These are phyloP conservation scores for Tachina lurida DNA, from an alignment of 2,888 invertebrate genomes.

Conservation along the genomic window DNA sequence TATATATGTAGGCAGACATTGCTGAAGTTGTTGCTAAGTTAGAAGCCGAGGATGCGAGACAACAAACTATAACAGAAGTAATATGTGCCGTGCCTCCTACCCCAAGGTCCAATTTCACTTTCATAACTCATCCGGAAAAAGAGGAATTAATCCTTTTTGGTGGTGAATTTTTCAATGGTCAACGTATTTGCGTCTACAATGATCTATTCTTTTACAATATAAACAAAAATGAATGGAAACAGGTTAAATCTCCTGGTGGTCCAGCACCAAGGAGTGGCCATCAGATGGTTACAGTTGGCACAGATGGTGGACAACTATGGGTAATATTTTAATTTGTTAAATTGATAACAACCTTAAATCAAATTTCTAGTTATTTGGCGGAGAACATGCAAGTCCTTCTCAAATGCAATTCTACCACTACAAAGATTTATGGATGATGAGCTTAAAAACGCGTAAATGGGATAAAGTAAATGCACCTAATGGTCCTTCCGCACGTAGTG, in stretches of 20 bases:
- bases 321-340: constrained; percentile 78
- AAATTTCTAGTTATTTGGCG: constrained; percentile 88
- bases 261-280: constrained; percentile 96
- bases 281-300: constrained; percentile 90
- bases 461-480: constrained; percentile 89
- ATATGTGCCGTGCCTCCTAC: constrained; percentile 86
- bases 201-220: constrained; percentile 93
- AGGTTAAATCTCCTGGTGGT: constrained; percentile 90
- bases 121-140: constrained; percentile 92
- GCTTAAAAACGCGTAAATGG: constrained; percentile 90
- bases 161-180: constrained; percentile 95
- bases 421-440: constrained; percentile 94
- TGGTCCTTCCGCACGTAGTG: constrained; percentile 93
- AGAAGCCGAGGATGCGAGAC: constrained; percentile 89
- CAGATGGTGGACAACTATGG: constrained; percentile 87
- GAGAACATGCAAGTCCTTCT: constrained; percentile 94
- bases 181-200: constrained; percentile 92
- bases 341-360: background rate
- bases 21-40: constrained; percentile 90
- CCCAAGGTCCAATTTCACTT: constrained; percentile 90
- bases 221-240: constrained; percentile 90
- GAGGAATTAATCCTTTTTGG: constrained; percentile 95
- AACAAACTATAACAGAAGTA: constrained; percentile 87
- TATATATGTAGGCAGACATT: constrained; percentile 85
- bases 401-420: constrained; percentile 97